A percentile compares a stretch with the other conserved stretches of the same genome.
Conservation (phyloP, 2,797 vertebrate species). For the Coluber constrictor region DNA sequence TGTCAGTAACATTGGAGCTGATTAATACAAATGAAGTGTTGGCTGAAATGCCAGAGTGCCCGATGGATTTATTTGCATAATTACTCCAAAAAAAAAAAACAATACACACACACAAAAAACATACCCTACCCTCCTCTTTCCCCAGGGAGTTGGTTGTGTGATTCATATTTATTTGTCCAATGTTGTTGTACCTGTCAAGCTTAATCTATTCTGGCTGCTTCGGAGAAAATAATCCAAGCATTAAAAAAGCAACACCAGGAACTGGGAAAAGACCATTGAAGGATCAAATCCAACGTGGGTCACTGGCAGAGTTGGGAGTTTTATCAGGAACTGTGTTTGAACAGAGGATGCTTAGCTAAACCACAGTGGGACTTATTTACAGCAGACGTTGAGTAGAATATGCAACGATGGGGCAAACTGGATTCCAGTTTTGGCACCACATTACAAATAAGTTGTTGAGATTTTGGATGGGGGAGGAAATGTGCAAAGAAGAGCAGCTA, state of each 20-base stretch:
- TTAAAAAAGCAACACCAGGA: slow-evolving; percentile 20
- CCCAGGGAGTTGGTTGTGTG: slow-evolving; percentile 47
- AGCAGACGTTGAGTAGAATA: neutral
- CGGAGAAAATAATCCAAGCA: slow-evolving; percentile 21
- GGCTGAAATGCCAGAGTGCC: slow-evolving; percentile 46
- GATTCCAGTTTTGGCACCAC: too few species aligned
- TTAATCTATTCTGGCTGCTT: slow-evolving; percentile 25
- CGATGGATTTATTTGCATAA: slow-evolving; percentile 66
- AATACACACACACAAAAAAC: too few species aligned
- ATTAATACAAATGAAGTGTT: slow-evolving; percentile 61
- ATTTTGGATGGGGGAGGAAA: too few species aligned
- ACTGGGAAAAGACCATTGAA: neutral
- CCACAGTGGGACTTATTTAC: neutral
- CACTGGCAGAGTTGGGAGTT: neutral
- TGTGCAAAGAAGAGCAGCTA: too few species aligned
- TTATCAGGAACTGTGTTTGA: neutral
- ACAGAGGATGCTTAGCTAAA: neutral
- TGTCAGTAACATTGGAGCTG: slow-evolving; percentile 49
- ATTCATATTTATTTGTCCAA: slow-evolving; percentile 61
- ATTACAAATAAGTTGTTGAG: too few species aligned
- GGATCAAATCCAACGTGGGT: neutral
- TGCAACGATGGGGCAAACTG: neutral
- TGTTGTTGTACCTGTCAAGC: slow-evolving; percentile 48
- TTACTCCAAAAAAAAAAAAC: slow-evolving; percentile 36
- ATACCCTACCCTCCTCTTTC: slow-evolving; percentile 31